Evolutionary conservation across 1,140 invertebrate genomes (phyloP), one percentile per base, ranked within the genome.

Genomic region (Amphibalanus amphitrite): DNA sequence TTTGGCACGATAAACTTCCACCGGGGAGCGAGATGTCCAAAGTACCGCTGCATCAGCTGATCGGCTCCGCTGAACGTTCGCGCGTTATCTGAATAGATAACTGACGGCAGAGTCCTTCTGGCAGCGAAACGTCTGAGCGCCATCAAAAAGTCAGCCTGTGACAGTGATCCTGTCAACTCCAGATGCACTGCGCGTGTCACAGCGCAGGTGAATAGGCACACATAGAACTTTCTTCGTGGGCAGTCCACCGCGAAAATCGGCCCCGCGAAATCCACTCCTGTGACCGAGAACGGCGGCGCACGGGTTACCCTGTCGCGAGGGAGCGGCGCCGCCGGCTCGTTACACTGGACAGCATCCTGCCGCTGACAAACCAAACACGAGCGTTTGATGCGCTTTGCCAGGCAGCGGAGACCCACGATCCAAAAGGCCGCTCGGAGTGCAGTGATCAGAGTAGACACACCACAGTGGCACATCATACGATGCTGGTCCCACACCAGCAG

Each of bases 1-100:
- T 30, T 10, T 15, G 70, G 65, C 29, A 67, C 70, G 64, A 74
- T 74, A 30, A 74, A 74, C 67, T 74, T 74, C 74, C 73, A 72
- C 33, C 69, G 33, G 67, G 40, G 70, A 38, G 26, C 65, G 15
- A 67, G 65, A 26, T 28, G 33, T 28, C 69, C 29, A 30, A 67
- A 73, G 59, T 67, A 15, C 26, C 70, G 6, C 29, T 72, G 59
- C 25, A 73, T 47, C 13, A 30, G 3, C 29, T 72, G 6, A 23
- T 47, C 69, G 59, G 65, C 70, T 65, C 70, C 33, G 59, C 69
- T 33, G 47, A 72, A 72, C 29, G 72, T 73, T 25, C 71, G 71
- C 25, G 70, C 72, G 47, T 72, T 72, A 73, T 73, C 64, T 65
- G 72, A 71, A 3, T 73, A 71, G 20, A 72, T 71, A 15, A 38